Evolutionary conservation across 2,113 vertebrate genomes (phyloP).

Genomic region (Bombycilla garrulus): DNA sequence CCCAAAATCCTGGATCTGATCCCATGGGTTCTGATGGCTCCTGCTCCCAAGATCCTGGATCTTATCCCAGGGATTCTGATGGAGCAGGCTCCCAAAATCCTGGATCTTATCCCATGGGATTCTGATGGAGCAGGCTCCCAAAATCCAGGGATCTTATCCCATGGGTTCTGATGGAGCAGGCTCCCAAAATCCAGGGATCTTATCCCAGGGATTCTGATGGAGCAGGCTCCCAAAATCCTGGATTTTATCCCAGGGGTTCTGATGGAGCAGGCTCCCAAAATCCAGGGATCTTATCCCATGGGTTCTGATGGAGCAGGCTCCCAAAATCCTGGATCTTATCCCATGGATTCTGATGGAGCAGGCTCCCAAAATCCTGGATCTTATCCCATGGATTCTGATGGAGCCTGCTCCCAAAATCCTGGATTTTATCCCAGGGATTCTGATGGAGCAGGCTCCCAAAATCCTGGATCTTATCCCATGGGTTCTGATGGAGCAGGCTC

Average conservation of each 20-base stretch:
- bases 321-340: neutral
- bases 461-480: neutral
- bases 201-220: neutral
- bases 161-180: neutral
- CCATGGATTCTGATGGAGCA: neutral
- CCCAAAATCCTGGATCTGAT: neutral
- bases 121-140: neutral
- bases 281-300: rapidly evolving
- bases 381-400: neutral
- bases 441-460: neutral
- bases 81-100: neutral
- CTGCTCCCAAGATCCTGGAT: neutral
- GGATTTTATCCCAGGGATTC: neutral
- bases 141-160: neutral
- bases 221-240: neutral
- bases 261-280: neutral
- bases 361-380: neutral
- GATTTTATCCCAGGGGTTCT: neutral
- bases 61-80: neutral
- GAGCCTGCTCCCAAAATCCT: neutral
- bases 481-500: neutral
- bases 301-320: neutral
- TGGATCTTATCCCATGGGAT: neutral
- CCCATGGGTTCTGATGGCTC: neutral
- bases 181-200: neutral